Conservation (phyloP, 30 jellyfish, hydroid and myxozoan species). For the Hydra vulgaris region DNA sequence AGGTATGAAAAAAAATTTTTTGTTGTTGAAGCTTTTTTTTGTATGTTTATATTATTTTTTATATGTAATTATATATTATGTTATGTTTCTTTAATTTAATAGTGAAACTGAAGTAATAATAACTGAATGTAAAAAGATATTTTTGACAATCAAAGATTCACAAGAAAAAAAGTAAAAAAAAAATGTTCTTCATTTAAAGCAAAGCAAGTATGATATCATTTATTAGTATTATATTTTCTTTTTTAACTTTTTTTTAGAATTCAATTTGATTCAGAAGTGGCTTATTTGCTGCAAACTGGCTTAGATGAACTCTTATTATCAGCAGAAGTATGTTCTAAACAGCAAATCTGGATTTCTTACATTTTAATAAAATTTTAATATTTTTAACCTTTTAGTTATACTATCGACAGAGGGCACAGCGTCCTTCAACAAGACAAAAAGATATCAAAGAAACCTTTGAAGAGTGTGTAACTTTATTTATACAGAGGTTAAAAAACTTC, state of each 20-base stretch:
- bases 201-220: too few relatives aligned
- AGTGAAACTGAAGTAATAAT: too few relatives aligned
- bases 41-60: too few relatives aligned
- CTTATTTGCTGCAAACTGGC: neutral
- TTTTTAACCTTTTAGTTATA: conserved; percentile 34
- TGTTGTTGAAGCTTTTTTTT: too few relatives aligned
- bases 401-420: conserved; percentile 76
- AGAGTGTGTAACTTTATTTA: conserved; percentile 62
- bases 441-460: conserved; percentile 68
- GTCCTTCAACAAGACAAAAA: conserved; percentile 51
- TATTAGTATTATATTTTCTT: neutral
- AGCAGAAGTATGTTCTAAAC: neutral
- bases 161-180: too few relatives aligned
- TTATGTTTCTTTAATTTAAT: too few relatives aligned
- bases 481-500: conserved; percentile 39
- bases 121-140: too few relatives aligned
- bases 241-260: neutral
- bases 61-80: too few relatives aligned
- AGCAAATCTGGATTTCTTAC: neutral
- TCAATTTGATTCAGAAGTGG: neutral
- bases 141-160: too few relatives aligned
- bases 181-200: too few relatives aligned
- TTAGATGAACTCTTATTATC: neutral
- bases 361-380: neutral
- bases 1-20: too few relatives aligned